Conservation (phyloP, 1,140 invertebrate genomes). For the Zaprionus capensis region DNA sequence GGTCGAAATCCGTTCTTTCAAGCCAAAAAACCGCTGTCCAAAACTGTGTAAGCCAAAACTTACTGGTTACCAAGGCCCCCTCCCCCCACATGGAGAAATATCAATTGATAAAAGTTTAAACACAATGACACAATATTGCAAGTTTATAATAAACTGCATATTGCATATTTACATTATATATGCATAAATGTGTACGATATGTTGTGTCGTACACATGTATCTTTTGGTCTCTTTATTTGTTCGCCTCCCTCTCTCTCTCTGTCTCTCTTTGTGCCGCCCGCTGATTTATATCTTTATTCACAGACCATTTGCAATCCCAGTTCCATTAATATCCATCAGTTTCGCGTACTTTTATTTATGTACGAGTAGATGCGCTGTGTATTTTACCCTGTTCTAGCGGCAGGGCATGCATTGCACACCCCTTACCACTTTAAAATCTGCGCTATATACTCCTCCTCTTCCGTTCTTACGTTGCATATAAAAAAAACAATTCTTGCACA, state of each 20-base stretch:
- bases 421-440: too few species aligned
- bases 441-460: background rate
- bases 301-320: constrained; percentile 12
- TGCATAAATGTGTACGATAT: background rate
- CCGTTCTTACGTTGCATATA: background rate
- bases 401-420: background rate
- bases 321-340: constrained; percentile 11
- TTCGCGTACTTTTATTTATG: background rate
- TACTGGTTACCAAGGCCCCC: background rate
- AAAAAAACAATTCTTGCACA: background rate
- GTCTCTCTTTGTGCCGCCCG: background rate
- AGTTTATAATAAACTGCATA: constrained; percentile 3
- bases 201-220: background rate
- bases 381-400: background rate
- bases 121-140: background rate
- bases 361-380: background rate
- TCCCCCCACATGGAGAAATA: background rate
- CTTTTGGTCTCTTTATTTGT: background rate
- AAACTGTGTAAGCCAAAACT: background rate
- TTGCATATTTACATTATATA: background rate
- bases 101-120: background rate
- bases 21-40: background rate
- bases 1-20: background rate
- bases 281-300: constrained; percentile 11
- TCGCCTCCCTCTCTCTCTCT: background rate